Percentiles rank a stretch among this genome's conserved stretches.
Evolutionary conservation across 2,113 vertebrate genomes (phyloP).

Genomic region (Eudyptes chrysolophus): DNA sequence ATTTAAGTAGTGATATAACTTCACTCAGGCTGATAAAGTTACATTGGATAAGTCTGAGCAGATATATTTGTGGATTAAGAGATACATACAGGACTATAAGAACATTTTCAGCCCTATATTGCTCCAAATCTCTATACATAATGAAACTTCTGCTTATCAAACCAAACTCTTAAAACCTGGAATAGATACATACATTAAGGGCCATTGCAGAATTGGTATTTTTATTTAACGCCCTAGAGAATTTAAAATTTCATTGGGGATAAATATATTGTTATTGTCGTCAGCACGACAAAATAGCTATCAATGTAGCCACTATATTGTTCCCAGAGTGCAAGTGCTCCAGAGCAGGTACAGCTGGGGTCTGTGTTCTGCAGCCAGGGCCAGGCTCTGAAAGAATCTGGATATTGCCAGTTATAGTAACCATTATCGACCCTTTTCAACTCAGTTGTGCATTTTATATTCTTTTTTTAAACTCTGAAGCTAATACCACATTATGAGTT

Average conservation of each 20-base stretch:
- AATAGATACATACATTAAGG: not conserved
- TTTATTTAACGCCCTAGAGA: not conserved
- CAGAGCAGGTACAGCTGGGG: not conserved
- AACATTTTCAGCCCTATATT: not conserved
- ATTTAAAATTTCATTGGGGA: not conserved
- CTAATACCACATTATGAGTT: not conserved
- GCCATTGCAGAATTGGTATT: not conserved
- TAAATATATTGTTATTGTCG: not conserved
- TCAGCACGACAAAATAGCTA: not conserved
- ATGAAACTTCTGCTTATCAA: not conserved
- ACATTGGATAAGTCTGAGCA: not conserved
- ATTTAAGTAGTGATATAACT: not conserved
- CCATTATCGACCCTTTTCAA: not conserved
- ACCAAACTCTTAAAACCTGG: not conserved
- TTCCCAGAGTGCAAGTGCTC: not conserved
- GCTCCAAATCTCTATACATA: not conserved
- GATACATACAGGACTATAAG: not conserved
- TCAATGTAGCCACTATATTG: not conserved
- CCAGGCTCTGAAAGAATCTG: not conserved
- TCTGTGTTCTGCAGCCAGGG: not conserved
- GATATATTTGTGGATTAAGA: not conserved
- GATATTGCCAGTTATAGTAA: not conserved
- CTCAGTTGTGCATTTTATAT: not conserved
- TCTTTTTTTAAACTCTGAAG: not conserved
- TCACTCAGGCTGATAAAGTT: not conserved